Conservation (phyloP, 1,140 invertebrate species). For the Wiebesia pumilae region DNA sequence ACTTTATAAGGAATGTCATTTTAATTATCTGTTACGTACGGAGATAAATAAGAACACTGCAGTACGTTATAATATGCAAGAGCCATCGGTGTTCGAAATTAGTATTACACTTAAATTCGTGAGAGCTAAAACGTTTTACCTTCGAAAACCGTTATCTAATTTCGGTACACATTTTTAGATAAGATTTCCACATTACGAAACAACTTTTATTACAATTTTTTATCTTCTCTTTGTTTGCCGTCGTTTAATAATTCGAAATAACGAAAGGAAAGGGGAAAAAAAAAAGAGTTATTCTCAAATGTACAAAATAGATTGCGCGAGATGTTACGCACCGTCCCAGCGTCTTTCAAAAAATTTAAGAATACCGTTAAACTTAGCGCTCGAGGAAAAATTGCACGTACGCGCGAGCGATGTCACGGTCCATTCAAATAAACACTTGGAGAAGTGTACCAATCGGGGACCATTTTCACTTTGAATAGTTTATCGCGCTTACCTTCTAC, state of each 20-base stretch:
- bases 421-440: background rate
- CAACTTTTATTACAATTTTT: background rate
- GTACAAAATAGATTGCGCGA: background rate
- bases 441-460: too few relatives aligned
- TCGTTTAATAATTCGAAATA: background rate
- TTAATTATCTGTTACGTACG: background rate
- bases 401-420: background rate
- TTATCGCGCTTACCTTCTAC: too few relatives aligned
- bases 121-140: background rate
- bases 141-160: background rate
- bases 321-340: background rate
- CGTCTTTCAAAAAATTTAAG: background rate
- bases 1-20: background rate
- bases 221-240: background rate
- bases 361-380: background rate
- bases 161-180: background rate
- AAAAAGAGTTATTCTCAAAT: background rate
- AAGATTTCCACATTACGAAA: background rate
- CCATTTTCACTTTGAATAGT: too few relatives aligned
- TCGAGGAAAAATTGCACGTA: background rate
- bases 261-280: background rate
- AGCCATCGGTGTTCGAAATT: too few relatives aligned
- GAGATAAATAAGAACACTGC: too few relatives aligned
- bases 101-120: too few relatives aligned
- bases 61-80: too few relatives aligned